Conservation (phyloP, 2,888 invertebrate species). For the Dynastes tityus region DNA sequence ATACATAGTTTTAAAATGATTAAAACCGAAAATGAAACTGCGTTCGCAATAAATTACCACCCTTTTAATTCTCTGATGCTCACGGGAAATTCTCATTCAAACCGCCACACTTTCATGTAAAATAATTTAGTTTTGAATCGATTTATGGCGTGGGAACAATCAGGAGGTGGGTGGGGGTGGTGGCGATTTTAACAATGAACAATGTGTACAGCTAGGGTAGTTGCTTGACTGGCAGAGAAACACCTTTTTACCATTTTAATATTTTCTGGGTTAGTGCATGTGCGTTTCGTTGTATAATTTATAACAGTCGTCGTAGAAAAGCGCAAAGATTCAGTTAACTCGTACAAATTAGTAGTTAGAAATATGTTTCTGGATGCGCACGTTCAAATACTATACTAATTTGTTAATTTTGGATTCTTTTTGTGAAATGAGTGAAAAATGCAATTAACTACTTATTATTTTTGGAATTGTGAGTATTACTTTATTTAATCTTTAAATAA, state of each 20-base stretch:
- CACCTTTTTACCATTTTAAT: slow-evolving; percentile 41
- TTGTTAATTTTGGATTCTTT: too few relatives aligned
- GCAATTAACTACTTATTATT: too few relatives aligned
- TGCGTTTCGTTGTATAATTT: slow-evolving; percentile 28
- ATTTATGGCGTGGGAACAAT: slow-evolving; percentile 35
- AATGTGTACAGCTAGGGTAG: slow-evolving; percentile 39
- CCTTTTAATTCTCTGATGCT: slow-evolving; percentile 11
- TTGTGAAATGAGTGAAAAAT: too few relatives aligned
- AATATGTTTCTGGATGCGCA: too few relatives aligned
- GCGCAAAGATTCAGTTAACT: too few relatives aligned
- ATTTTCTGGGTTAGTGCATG: slow-evolving; percentile 36
- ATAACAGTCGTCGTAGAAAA: not conserved
- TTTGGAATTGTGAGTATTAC: too few relatives aligned
- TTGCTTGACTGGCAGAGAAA: slow-evolving; percentile 34
- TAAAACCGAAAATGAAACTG: not conserved
- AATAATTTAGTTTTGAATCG: slow-evolving; percentile 49
- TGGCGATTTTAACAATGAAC: slow-evolving; percentile 42
- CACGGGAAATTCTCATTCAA: slow-evolving; percentile 28
- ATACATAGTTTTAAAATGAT: not conserved
- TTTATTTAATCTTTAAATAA: too few relatives aligned
- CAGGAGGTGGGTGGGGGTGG: slow-evolving; percentile 30
- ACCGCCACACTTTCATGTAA: slow-evolving; percentile 41
- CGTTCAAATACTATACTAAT: too few relatives aligned
- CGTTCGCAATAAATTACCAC: slow-evolving; percentile 15
- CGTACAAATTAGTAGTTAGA: too few relatives aligned